Percentiles rank a stretch among this genome's conserved stretches.
These are phyloP conservation scores for Dicaeum eximium DNA, from an alignment of 2,113 vertebrate species.

Conservation along the genomic window DNA sequence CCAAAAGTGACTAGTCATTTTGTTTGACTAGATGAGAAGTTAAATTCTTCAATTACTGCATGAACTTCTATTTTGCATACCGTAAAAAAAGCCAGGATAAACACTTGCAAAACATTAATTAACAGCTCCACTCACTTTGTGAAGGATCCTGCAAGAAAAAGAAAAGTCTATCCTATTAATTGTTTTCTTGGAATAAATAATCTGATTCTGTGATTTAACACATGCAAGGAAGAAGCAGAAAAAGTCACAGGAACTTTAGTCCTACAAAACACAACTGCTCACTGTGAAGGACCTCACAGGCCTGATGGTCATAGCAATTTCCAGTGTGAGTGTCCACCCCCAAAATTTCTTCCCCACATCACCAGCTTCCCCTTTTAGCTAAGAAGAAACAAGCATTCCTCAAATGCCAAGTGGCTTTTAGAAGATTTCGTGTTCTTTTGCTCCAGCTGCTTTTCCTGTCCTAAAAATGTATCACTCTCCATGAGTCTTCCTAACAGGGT, in stretches of 20 bases:
- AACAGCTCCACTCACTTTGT: not conserved
- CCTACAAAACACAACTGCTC: not conserved
- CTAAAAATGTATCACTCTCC: not conserved
- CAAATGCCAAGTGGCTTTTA: not conserved
- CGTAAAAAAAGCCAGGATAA: not conserved
- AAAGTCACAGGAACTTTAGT: not conserved
- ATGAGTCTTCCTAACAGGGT: not conserved
- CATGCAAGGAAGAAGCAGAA: not conserved
- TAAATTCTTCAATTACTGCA: not conserved
- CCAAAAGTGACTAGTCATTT: not conserved
- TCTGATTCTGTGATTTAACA: not conserved
- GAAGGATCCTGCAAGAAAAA: not conserved
- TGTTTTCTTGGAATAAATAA: not conserved
- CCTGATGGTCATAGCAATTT: not conserved
- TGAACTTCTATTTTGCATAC: not conserved
- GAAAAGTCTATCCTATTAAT: not conserved
- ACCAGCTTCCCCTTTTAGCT: not conserved
- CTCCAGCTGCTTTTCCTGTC: not conserved
- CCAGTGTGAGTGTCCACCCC: not conserved
- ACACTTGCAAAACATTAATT: not conserved
- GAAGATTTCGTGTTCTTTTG: not conserved
- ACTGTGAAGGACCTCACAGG: not conserved
- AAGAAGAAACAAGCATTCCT: not conserved
- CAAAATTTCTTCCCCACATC: not conserved
- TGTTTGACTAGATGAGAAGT: not conserved